Conservation (phyloP, 2,888 invertebrate genomes). For the Drosophila basisetae region DNA sequence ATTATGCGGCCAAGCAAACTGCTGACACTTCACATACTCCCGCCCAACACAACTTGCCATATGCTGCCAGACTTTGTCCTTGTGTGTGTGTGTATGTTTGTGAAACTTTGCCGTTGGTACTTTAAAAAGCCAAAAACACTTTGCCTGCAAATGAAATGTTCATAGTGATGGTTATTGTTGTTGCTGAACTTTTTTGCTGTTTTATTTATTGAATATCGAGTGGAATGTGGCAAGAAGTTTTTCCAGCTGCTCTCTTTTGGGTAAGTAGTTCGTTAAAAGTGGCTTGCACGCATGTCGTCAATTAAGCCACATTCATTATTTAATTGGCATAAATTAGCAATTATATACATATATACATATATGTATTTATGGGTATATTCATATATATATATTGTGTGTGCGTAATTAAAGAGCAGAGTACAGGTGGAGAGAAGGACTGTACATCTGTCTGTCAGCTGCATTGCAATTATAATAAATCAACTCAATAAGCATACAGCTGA, state of each 20-base stretch:
- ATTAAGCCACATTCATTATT: conserved; percentile 42
- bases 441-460: conserved; percentile 64
- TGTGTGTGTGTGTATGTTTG: conserved; percentile 23
- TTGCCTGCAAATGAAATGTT: conserved; percentile 52
- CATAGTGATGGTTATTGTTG: conserved; percentile 30
- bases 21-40: conserved; percentile 18
- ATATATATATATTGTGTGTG: conserved; percentile 3
- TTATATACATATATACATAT: neutral
- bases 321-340: conserved; percentile 24
- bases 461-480: conserved; percentile 77
- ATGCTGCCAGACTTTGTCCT: conserved; percentile 52
- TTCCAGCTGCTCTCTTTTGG: conserved; percentile 19
- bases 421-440: conserved; percentile 4
- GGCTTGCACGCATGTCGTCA: conserved; percentile 44
- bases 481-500: conserved; percentile 62
- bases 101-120: conserved; percentile 49
- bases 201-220: conserved; percentile 45
- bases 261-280: conserved; percentile 51
- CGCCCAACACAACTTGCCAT: conserved; percentile 50
- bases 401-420: conserved; percentile 40
- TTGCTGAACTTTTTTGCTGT: conserved; percentile 35
- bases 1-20: conserved; percentile 50
- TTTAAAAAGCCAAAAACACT: conserved; percentile 47
- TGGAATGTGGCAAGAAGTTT: conserved; percentile 16
- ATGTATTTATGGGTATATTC: no score